Conservation (phyloP, 1,140 invertebrate species). For the Uloborus diversus region DNA sequence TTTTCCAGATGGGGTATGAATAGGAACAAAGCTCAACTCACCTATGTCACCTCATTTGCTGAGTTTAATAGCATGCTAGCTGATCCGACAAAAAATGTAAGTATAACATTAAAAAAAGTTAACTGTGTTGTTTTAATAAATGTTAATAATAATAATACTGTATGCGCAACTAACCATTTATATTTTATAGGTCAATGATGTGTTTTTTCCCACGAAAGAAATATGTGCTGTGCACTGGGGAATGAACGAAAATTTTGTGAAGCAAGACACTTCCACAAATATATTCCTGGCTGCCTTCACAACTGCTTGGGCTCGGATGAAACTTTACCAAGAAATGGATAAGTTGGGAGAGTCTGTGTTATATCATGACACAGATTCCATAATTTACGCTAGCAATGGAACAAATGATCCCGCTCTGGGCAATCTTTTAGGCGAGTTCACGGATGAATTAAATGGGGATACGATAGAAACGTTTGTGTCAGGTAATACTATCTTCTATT, state of each 20-base stretch:
- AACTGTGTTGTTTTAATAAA: not conserved
- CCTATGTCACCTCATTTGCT: not conserved
- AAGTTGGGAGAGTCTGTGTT: not conserved
- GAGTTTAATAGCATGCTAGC: not conserved
- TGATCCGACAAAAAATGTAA: not conserved
- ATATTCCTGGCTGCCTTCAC: not conserved
- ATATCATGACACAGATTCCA: not conserved
- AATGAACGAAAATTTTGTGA: not conserved
- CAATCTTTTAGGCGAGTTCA: not conserved
- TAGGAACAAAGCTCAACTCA: not conserved
- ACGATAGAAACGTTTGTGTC: not conserved
- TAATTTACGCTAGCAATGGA: not conserved
- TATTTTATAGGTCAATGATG: not conserved
- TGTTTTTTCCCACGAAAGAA: not conserved
- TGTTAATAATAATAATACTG: not conserved
- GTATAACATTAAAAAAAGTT: not conserved
- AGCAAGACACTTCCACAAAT: not conserved
- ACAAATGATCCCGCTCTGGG: too few species aligned
- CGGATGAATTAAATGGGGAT: too few species aligned
- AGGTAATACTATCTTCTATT: not conserved
- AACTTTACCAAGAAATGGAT: too few species aligned
- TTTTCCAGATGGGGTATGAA: not conserved
- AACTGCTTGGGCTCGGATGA: not conserved
- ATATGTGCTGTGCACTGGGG: not conserved
- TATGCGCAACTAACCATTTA: too few species aligned